phyloP scores from a whole-genome alignment of 2,888 invertebrate genomes.

The Aelia acuminata region DNA sequence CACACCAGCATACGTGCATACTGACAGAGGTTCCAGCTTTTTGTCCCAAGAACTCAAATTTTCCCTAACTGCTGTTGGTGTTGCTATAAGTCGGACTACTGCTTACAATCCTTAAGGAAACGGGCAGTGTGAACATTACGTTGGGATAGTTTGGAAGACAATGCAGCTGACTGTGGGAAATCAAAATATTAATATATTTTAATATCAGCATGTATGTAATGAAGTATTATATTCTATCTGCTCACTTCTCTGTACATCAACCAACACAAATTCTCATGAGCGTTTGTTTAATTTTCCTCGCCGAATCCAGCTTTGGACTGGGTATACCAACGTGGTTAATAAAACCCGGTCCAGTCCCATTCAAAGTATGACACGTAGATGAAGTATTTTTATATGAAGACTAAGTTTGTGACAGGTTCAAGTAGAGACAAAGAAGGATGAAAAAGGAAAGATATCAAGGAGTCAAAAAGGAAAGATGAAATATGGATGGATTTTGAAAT shows the following conservation, averaged over 20 bases:
- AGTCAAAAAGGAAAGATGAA: too few relatives aligned
- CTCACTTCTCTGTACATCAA: slow-evolving; percentile 64
- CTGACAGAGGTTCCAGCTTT: too few relatives aligned
- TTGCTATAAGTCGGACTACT: slow-evolving; percentile 58
- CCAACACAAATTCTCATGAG: slow-evolving; percentile 64
- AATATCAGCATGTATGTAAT: not conserved
- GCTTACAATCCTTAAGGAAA: slow-evolving; percentile 59
- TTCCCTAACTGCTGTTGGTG: not conserved
- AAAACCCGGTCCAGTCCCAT: not conserved
- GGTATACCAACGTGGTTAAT: not conserved
- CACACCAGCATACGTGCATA: too few relatives aligned
- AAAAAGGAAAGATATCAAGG: too few relatives aligned
- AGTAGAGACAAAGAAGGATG: too few relatives aligned
- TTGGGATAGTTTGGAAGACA: slow-evolving; percentile 60
- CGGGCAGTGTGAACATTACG: slow-evolving; percentile 58
- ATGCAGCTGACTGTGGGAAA: slow-evolving; percentile 8
- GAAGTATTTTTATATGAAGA: slow-evolving; percentile 1
- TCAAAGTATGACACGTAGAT: not conserved
- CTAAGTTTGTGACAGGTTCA: too few relatives aligned
- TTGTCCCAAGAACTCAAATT: slow-evolving; percentile 43
- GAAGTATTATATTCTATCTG: slow-evolving; percentile 64
- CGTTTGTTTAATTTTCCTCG: slow-evolving; percentile 60
- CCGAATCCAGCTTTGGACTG: too few relatives aligned
- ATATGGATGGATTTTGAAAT: not conserved
- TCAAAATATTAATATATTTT: too few relatives aligned